These are phyloP conservation scores for Sisyra nigra DNA, from an alignment of 2,888 invertebrate genomes.

Conservation along the genomic window DNA sequence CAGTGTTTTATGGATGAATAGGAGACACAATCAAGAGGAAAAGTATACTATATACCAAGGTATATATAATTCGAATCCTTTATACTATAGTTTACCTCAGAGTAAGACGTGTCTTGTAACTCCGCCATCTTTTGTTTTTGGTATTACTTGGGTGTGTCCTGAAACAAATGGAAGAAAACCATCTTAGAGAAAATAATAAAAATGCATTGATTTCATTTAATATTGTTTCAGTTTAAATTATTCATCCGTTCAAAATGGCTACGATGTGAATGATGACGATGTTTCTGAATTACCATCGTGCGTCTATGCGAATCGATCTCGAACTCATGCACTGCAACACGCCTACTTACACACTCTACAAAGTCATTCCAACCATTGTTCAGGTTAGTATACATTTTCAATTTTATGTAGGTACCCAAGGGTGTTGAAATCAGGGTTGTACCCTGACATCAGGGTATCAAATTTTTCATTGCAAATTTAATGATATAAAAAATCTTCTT, in stretches of 20 bases:
- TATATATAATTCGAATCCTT: no score
- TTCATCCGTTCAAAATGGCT: conserved; percentile 18
- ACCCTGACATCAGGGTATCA: no score
- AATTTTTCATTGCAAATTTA: no score
- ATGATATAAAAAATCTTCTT: no score
- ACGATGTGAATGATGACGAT: conserved; percentile 40
- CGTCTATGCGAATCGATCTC: conserved; percentile 50
- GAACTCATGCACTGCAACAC: conserved; percentile 6
- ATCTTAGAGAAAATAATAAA: not conserved
- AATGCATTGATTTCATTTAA: not conserved
- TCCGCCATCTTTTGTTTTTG: no score
- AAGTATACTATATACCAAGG: no score
- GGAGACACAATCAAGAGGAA: no score
- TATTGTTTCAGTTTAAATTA: conserved; percentile 3
- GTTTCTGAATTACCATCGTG: conserved; percentile 66
- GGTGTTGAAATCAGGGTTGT: not conserved
- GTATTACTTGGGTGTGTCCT: no score
- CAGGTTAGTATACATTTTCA: conserved; percentile 17
- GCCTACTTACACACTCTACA: conserved; percentile 22
- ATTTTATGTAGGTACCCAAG: not conserved
- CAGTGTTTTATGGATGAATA: no score
- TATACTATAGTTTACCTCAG: no score
- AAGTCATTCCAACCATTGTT: conserved; percentile 20
- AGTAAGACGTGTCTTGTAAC: no score
- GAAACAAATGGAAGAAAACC: no score